phyloP scores from a whole-genome alignment of 2,113 vertebrate genomes.

The Camelus bactrianus region DNA sequence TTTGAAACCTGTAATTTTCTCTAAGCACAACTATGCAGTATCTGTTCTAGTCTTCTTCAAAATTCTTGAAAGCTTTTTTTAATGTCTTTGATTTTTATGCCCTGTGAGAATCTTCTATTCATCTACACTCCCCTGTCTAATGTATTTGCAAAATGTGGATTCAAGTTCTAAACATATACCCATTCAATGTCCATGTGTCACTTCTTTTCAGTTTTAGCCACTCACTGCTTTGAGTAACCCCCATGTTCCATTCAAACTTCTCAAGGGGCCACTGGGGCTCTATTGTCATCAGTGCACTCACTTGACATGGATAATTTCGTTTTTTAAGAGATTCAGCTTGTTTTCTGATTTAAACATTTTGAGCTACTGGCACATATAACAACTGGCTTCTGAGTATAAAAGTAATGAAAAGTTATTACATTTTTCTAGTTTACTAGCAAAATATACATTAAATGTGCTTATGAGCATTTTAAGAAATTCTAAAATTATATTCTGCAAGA shows the following conservation, averaged over 20 bases:
- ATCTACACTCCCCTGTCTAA: neutral
- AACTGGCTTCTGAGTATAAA: constrained; percentile 14
- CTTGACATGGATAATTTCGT: neutral
- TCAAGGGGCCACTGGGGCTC: neutral
- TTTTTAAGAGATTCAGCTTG: neutral
- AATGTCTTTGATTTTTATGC: neutral
- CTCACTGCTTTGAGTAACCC: neutral
- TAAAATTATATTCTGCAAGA: constrained; percentile 48
- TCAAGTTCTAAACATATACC: neutral
- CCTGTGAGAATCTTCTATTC: neutral
- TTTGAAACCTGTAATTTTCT: neutral
- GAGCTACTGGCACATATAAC: neutral
- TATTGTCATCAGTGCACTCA: neutral
- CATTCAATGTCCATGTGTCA: neutral
- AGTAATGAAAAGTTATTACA: constrained; percentile 28
- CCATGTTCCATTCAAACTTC: neutral
- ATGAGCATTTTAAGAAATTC: constrained; percentile 61
- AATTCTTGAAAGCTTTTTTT: neutral
- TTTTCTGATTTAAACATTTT: constrained; percentile 1
- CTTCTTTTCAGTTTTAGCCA: neutral
- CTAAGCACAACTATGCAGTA: neutral
- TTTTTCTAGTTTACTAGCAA: constrained; percentile 63
- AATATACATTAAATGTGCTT: constrained; percentile 51
- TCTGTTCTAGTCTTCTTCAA: neutral
- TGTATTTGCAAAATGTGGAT: neutral